Base-by-base conservation (phyloP, 2,113 vertebrate genomes). In the Eublepharis macularius region DNA sequence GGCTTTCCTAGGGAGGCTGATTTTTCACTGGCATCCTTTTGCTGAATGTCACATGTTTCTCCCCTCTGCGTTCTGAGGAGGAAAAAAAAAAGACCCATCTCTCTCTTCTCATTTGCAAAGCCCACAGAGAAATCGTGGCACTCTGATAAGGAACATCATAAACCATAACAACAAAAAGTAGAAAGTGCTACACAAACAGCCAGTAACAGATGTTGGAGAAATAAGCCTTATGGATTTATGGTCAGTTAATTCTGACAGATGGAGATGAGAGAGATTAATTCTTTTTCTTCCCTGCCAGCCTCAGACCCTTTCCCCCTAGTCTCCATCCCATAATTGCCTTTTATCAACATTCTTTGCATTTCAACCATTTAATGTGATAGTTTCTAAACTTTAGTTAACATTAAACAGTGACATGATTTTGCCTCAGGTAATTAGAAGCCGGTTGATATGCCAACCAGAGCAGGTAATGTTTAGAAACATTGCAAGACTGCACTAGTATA, bases 381-480 rank as follows among this genome's bases (percentile, higher is more conserved):
- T 47, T 57, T 47, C 41, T 73, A 41, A 83, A 26, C 32, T 80
- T 6, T 47, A 82, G 81, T 80, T 81, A 82, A 39, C 21, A 78
- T 24, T 65, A 73, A 86, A 49, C 41, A 66, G n/a, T 57, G 12
- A 13, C 43, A 17, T 49, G 26, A 54, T 65, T 85, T 88, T 51
- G n/a, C 3, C 17, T 80, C 81, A 60, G 83, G 32, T 19, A 19
- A 57, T 78, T 79, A 60, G 11, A 21, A 78, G 39, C 29, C 43
- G 49, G 29, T 29, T 41, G 57, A 19, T 12, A 0, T 24, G 24
- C 79, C 63, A n/a, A 2, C 45, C 2, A 21, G 49, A 47, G 49
- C 1, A 6, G 36, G 24, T 26, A 0, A 0, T 65, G 3, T 66
- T 14, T n/a, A 74, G 65, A 9, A 82, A 2, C 1, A 2, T 49